These are phyloP conservation scores for Mus musculus DNA, from an alignment of 2,113 vertebrate genomes.

Conservation along the genomic window DNA sequence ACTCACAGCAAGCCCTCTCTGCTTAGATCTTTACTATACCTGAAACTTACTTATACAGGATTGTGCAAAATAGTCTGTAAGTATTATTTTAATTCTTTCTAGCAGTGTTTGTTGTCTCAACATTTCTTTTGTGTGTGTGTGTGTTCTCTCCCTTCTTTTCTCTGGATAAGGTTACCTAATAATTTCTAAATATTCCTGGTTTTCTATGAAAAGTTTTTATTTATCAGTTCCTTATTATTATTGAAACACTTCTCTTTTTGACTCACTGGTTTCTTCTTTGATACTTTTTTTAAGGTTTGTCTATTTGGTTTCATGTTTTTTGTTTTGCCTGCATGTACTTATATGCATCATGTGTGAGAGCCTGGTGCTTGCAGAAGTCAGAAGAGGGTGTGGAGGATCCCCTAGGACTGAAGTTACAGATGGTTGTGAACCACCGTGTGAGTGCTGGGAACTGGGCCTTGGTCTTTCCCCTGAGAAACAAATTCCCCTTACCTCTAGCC, in stretches of 20 bases:
- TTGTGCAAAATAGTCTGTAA: background rate
- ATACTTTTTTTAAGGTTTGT: background rate
- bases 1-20: background rate
- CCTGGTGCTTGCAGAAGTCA: background rate
- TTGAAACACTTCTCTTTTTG: background rate
- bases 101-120: background rate
- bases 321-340: background rate
- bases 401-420: background rate
- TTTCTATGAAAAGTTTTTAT: constrained; percentile 29
- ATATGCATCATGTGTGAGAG: background rate
- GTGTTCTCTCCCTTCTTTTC: background rate
- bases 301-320: too few species aligned
- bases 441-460: background rate
- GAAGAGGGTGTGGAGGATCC: background rate
- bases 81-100: background rate
- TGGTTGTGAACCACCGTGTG: background rate
- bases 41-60: background rate
- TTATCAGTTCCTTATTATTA: background rate
- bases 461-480: background rate
- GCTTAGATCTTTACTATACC: background rate
- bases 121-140: background rate
- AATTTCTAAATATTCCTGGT: background rate
- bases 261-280: constrained; percentile 30
- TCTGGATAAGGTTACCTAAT: background rate
- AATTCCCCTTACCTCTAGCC: background rate